These are phyloP conservation scores for Silurus asotus DNA, from an alignment of 2,113 vertebrate genomes.

Conservation along the genomic window DNA sequence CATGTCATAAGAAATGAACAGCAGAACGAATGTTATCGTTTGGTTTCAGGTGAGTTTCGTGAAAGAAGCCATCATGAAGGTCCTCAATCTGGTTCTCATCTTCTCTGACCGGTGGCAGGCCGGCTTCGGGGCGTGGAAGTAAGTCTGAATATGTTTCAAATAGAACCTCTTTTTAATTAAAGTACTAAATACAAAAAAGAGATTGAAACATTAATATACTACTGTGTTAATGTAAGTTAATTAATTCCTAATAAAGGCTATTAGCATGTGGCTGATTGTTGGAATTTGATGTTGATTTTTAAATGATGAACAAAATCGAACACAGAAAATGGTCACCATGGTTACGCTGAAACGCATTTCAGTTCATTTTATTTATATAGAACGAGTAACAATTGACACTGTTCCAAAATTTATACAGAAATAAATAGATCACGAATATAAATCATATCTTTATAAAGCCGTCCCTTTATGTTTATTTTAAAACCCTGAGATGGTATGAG, in stretches of 20 bases:
- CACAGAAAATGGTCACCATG: not conserved
- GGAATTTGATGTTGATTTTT: not conserved
- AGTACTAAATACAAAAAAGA: too few relatives aligned
- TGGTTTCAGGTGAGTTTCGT: slow-evolving; percentile 90
- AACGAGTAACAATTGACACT: too few relatives aligned
- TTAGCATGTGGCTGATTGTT: not conserved
- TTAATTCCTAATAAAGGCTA: not conserved
- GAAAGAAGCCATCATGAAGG: slow-evolving; percentile 98
- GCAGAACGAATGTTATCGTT: not conserved
- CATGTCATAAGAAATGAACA: not conserved
- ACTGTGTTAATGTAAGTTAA: not conserved
- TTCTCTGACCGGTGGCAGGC: slow-evolving; percentile 98
- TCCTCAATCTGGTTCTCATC: slow-evolving; percentile 93
- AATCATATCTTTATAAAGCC: too few relatives aligned
- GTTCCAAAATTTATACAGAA: too few relatives aligned
- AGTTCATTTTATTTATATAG: too few relatives aligned
- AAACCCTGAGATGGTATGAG: too few relatives aligned
- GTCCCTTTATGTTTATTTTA: too few relatives aligned
- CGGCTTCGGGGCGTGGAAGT: slow-evolving; percentile 92
- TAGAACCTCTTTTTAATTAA: too few relatives aligned
- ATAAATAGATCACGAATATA: too few relatives aligned
- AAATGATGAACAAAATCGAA: not conserved
- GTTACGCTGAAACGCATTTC: not conserved
- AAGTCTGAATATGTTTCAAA: slow-evolving; percentile 59
- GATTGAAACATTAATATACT: too few relatives aligned